Percentiles rank a stretch among this genome's conserved stretches.
Conservation (phyloP, 1,140 invertebrate genomes). For the Dendrolimus kikuchii region DNA sequence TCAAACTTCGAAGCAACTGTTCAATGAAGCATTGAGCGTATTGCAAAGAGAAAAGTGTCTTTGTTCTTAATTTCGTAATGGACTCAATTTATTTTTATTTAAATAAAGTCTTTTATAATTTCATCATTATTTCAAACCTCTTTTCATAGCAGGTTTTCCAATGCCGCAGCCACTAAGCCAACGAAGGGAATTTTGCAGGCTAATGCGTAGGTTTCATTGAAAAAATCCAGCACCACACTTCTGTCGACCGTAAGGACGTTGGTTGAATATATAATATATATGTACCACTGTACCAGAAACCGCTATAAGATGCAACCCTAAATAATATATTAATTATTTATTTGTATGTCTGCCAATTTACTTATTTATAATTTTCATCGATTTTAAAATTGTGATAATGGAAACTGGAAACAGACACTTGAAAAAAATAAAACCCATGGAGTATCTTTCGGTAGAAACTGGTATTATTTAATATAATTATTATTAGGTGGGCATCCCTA, state of each 20-base stretch:
- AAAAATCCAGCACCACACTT: too few relatives aligned
- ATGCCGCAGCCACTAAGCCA: not conserved
- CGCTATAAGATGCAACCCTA: too few relatives aligned
- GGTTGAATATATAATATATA: too few relatives aligned
- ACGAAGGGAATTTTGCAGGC: too few relatives aligned
- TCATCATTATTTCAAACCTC: not conserved
- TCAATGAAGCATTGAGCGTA: constrained; percentile 54
- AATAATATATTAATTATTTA: too few relatives aligned
- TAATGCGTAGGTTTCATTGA: too few relatives aligned
- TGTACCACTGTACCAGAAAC: too few relatives aligned
- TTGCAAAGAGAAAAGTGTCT: constrained; percentile 57
- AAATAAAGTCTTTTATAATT: constrained; percentile 9
- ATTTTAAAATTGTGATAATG: too few relatives aligned
- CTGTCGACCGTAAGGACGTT: too few relatives aligned
- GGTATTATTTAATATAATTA: not conserved
- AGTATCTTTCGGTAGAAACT: too few relatives aligned
- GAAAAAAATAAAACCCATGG: not conserved
- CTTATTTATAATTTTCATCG: too few relatives aligned
- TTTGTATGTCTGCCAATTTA: too few relatives aligned
- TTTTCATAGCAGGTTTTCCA: not conserved
- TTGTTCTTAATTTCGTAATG: constrained; percentile 33
- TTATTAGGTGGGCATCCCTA: constrained; percentile 29
- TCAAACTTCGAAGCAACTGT: constrained; percentile 60
- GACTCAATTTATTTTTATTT: constrained; percentile 15
- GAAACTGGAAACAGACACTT: not conserved